These are phyloP conservation scores for Aradus depressus DNA, from an alignment of 2,888 invertebrate genomes.

Conservation along the genomic window DNA sequence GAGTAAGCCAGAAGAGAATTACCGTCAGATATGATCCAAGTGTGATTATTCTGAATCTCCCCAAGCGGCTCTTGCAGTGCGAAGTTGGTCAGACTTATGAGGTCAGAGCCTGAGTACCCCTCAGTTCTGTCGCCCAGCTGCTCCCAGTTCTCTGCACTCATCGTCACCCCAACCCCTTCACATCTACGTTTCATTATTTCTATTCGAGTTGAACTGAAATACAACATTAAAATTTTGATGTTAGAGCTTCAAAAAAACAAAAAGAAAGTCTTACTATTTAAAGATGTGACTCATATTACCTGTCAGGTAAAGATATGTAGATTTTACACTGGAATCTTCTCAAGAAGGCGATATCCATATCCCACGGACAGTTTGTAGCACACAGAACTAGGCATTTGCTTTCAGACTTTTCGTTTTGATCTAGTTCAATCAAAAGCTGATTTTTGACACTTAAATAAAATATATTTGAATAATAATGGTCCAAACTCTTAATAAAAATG, in stretches of 20 bases:
- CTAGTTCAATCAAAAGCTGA: constrained; percentile 22
- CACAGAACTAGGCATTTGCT: constrained; percentile 38
- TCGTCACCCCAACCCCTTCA: constrained; percentile 4
- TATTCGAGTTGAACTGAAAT: constrained; percentile 6
- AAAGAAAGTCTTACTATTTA: neutral
- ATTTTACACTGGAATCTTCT: constrained; percentile 46
- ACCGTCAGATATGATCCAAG: constrained; percentile 16
- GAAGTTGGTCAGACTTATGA: constrained; percentile 17
- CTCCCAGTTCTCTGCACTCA: constrained; percentile 20
- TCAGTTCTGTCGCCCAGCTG: constrained; percentile 11
- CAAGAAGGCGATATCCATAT: constrained; percentile 47
- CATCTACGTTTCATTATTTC: constrained; percentile 15
- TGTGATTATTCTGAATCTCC: constrained; percentile 13
- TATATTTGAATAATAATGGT: neutral
- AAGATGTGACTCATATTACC: constrained; percentile 33
- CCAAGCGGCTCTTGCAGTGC: constrained; percentile 21
- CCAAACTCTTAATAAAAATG: neutral
- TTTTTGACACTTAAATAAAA: constrained; percentile 20
- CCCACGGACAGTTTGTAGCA: constrained; percentile 53
- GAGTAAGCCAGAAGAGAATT: no score
- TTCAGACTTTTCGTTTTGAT: constrained; percentile 13
- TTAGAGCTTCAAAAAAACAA: neutral
- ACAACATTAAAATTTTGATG: no score
- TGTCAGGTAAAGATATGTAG: constrained; percentile 44
- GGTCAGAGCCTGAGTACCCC: constrained; percentile 23